Evolutionary conservation across 2,113 vertebrate genomes (phyloP).

Genomic region (Protomyctophum bolini): DNA sequence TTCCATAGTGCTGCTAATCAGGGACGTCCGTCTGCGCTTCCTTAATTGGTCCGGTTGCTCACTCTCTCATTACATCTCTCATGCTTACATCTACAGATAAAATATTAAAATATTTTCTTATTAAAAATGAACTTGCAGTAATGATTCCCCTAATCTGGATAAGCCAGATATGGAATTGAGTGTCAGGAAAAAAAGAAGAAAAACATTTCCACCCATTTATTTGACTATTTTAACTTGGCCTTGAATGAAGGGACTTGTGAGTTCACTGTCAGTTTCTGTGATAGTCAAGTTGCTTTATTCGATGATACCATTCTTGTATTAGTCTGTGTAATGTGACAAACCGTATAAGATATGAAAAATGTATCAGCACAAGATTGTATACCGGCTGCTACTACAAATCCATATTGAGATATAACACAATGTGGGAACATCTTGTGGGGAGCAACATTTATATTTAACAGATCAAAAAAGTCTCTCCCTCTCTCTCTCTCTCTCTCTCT

Average conservation of each 20-base stretch:
- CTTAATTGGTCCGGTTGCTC: constrained; percentile 45
- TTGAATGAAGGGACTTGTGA: constrained; percentile 25
- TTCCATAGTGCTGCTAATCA: constrained; percentile 47
- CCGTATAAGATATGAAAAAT: constrained; percentile 10
- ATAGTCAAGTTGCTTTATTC: neutral
- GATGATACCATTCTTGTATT: neutral
- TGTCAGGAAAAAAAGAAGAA: constrained; percentile 22
- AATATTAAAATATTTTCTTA: neutral
- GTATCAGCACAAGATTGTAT: constrained; percentile 18
- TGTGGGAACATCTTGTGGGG: constrained; percentile 21
- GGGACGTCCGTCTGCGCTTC: constrained; percentile 50
- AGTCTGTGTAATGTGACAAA: neutral
- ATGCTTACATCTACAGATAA: constrained; percentile 38
- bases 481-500: constrained; percentile 29
- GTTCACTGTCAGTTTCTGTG: neutral
- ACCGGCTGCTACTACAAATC: constrained; percentile 3
- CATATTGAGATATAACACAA: constrained; percentile 18
- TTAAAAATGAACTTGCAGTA: constrained; percentile 7
- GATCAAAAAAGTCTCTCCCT: constrained; percentile 8
- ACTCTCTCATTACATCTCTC: constrained; percentile 21
- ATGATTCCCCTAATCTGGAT: constrained; percentile 29
- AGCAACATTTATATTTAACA: constrained; percentile 24
- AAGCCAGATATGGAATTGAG: constrained; percentile 35
- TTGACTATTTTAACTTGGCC: constrained; percentile 28
- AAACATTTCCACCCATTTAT: constrained; percentile 20